A percentile compares a stretch with the other conserved stretches of the same genome.
Evolutionary conservation across 2,113 vertebrate species (phyloP).

Genomic region (Mormyrus iriodes): DNA sequence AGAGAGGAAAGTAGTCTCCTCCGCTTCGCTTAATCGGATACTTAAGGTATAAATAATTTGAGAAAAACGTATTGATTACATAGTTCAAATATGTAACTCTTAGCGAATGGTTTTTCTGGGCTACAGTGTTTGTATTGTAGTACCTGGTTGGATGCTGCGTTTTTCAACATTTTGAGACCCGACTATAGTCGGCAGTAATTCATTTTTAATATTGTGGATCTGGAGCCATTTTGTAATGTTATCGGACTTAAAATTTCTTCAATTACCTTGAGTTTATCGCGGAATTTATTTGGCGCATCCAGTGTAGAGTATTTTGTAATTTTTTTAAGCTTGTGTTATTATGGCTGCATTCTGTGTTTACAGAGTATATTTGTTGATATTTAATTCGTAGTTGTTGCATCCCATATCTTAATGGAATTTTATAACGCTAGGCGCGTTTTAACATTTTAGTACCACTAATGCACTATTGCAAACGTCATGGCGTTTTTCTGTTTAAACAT

Average conservation of each 20-base stretch:
- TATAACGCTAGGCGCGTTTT: background rate
- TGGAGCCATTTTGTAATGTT: background rate
- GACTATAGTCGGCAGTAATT: background rate
- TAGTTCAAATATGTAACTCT: background rate
- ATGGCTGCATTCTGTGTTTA: background rate
- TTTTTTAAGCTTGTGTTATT: background rate
- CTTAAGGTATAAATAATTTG: conserved; percentile 11
- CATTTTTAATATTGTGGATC: background rate
- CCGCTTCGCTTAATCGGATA: background rate
- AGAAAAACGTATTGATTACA: background rate
- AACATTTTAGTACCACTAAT: background rate
- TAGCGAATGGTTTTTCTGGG: background rate
- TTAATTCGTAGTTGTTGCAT: background rate
- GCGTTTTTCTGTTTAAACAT: background rate
- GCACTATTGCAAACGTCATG: background rate
- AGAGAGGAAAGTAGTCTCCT: background rate
- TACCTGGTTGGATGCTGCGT: background rate
- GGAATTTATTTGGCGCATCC: background rate
- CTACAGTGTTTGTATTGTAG: background rate
- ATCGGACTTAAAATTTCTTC: background rate
- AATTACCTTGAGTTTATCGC: background rate
- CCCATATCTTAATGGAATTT: background rate
- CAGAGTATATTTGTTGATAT: background rate
- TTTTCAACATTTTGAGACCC: background rate
- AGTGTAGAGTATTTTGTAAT: background rate